Evolutionary conservation across 2,888 invertebrate genomes (phyloP), one percentile per base, ranked within the genome.

Genomic region (Blastobasis adustella): DNA sequence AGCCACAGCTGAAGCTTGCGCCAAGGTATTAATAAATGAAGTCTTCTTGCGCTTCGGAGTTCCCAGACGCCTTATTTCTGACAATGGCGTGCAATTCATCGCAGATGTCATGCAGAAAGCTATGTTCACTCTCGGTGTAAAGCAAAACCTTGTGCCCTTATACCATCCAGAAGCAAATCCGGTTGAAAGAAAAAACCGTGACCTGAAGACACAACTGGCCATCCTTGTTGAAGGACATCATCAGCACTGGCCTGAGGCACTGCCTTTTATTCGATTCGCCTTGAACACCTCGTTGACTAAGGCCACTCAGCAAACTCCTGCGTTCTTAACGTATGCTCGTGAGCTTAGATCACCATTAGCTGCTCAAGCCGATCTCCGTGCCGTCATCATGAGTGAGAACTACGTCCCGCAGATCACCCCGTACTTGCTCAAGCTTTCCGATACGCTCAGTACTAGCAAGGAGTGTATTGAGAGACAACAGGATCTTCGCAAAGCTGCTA

Each of bases 161-260:
- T 70, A 73, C 51, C 70, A 74, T 41, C 69, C 70, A 0, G 60
- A 67, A 37, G 61, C 65, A 0, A 73, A 73, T 46, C 72, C 69
- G 0, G 69, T 66, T 1, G 72, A 72, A 47, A 46, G 71, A 0
- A 58, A 62, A 42, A 69, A 69, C 46, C 53, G 76, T 0, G 65
- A 66, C 6, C 36, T 70, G 0, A 70, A 69, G 10, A 54, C 60
- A 0, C 65, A 60, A 41, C 45, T 69, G 0, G 55, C 60, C 0
- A 62, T 69, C 4, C 54, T 60, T 0, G 61, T 63, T 0, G 57
- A 54, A 5, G 47, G 43, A 0, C 46, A 66, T 4, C 69, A 67
- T 49, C 10, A 45, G 0, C n/a, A 38, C 0, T 69, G 68, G 67
- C 56, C 57, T 1, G 51, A 54, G 5, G 49, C 38, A 1, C 46